Evolutionary conservation across 2,797 vertebrate genomes (phyloP).

Genomic region (Aphelocoma californica): DNA sequence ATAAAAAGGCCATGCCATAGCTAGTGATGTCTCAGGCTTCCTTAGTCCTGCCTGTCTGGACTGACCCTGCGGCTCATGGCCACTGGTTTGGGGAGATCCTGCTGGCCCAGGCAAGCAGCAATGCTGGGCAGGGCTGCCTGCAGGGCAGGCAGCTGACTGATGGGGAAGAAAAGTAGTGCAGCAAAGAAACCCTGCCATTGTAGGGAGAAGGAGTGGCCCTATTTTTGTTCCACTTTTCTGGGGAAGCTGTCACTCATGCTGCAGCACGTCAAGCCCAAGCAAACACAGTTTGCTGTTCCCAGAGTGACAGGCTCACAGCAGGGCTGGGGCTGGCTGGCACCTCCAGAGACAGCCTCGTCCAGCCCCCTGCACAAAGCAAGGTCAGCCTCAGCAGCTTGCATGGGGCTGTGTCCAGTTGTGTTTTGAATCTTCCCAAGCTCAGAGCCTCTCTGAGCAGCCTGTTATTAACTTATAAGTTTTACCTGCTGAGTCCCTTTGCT

Average conservation of each 20-base stretch:
- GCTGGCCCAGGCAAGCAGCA: neutral
- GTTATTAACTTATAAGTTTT: neutral
- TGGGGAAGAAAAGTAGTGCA: neutral
- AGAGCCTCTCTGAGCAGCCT: neutral
- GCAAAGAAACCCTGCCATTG: neutral
- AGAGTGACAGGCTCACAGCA: neutral
- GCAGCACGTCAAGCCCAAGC: neutral
- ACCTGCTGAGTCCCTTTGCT: neutral
- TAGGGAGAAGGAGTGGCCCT: neutral
- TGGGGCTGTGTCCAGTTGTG: fast-evolving
- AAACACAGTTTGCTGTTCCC: neutral
- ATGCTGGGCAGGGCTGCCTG: neutral
- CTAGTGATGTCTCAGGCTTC: neutral
- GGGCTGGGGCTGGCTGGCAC: neutral
- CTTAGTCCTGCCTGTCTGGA: neutral
- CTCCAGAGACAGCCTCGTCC: neutral
- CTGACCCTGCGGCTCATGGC: neutral
- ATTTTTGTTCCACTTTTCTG: neutral
- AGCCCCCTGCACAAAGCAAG: neutral
- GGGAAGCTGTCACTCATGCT: neutral
- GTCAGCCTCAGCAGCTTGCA: neutral
- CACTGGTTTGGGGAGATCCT: fast-evolving
- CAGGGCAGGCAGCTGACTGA: neutral
- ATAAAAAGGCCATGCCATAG: neutral
- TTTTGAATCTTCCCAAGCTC: neutral